Evolutionary conservation across 2,113 vertebrate species (phyloP).

Genomic region (Pelusios castaneus): DNA sequence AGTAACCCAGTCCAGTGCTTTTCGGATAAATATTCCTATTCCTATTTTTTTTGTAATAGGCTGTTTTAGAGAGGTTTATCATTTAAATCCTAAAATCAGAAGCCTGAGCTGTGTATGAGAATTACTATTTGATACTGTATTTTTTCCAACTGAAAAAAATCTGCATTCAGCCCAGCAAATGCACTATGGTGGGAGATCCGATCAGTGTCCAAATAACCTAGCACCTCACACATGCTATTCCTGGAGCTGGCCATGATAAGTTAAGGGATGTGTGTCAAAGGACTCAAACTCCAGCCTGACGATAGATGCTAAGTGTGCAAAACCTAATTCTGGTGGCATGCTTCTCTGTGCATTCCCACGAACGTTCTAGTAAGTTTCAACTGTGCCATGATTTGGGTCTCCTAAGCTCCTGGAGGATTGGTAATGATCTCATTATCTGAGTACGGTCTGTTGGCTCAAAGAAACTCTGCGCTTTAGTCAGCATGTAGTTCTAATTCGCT

Average conservation of each 20-base stretch:
- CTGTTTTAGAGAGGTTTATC: not conserved
- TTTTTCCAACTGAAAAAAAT: fast-evolving
- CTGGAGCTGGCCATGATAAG: fast-evolving
- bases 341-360: slow-evolving; percentile 10
- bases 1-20: not conserved
- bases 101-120: not conserved
- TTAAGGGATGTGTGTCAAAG: not conserved
- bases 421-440: slow-evolving; percentile 49
- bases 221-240: fast-evolving
- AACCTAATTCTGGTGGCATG: not conserved
- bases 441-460: slow-evolving; percentile 48
- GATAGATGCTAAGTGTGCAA: not conserved
- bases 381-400: slow-evolving; percentile 41
- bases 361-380: not conserved
- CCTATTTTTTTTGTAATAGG: not conserved
- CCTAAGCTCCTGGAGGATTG: slow-evolving; percentile 19
- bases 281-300: not conserved
- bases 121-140: not conserved
- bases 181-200: fast-evolving
- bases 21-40: not conserved
- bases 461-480: slow-evolving; percentile 48
- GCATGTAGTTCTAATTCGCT: slow-evolving; percentile 10
- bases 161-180: not conserved
- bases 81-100: not conserved
- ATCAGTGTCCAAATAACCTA: not conserved